A percentile compares a stretch with the other conserved stretches of the same genome.
Conservation (phyloP, 2,113 vertebrate genomes). For the Conger conger region DNA sequence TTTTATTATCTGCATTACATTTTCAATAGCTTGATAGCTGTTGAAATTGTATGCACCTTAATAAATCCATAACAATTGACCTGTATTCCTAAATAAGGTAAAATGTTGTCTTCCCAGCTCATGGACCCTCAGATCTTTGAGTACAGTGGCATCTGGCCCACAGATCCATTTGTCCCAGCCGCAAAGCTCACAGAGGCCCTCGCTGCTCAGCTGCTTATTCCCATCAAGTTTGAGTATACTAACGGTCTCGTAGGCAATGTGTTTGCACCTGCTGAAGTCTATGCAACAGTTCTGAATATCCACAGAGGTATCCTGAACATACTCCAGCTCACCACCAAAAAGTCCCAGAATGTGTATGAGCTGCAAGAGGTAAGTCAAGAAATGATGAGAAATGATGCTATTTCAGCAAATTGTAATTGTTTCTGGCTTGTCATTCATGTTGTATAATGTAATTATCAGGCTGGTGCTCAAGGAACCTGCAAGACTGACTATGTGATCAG, state of each 20-base stretch:
- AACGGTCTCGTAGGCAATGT: constrained; percentile 68
- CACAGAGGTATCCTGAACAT: constrained; percentile 72
- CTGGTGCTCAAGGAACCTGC: constrained; percentile 80
- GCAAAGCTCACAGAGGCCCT: constrained; percentile 66
- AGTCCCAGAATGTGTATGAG: constrained; percentile 76
- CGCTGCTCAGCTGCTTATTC: constrained; percentile 55
- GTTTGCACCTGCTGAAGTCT: constrained; percentile 61
- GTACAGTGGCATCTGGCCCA: constrained; percentile 70
- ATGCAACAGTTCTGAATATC: constrained; percentile 66
- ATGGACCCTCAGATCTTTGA: constrained; percentile 63
- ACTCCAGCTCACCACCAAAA: constrained; percentile 74
- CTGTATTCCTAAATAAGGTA: neutral
- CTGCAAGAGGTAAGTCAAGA: constrained; percentile 71
- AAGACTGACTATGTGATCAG: constrained; percentile 74
- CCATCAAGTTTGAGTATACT: constrained; percentile 73
- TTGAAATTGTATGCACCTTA: neutral
- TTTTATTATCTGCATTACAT: neutral
- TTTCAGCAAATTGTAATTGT: neutral
- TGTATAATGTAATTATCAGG: constrained; percentile 51
- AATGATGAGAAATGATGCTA: neutral
- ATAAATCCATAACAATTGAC: neutral
- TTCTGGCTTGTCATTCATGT: neutral
- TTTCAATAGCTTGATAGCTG: too few species aligned
- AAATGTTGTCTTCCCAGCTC: constrained; percentile 57
- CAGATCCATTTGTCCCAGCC: constrained; percentile 59